Percentiles rank a stretch among this genome's conserved stretches.
Conservation (phyloP, 2,888 invertebrate genomes). For the Tenthredo amoena region DNA sequence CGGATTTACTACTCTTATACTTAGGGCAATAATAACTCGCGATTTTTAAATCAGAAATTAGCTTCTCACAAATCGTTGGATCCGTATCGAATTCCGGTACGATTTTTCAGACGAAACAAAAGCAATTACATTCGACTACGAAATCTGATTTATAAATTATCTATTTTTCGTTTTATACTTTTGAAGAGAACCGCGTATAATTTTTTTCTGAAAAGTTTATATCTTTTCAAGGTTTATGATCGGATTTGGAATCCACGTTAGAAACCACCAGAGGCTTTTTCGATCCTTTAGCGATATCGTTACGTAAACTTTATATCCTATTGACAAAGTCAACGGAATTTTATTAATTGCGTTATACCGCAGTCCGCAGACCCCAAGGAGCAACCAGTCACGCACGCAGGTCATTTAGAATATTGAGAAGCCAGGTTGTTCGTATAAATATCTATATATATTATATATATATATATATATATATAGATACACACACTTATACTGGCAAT, state of each 20-base stretch:
- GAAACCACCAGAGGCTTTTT: neutral
- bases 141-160: too few species aligned
- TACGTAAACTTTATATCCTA: constrained; percentile 18
- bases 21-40: neutral
- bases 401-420: constrained; percentile 47
- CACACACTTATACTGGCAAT: neutral
- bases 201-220: too few species aligned
- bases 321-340: constrained; percentile 43
- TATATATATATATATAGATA: neutral
- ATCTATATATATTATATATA: neutral
- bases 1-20: neutral
- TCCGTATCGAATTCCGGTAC: neutral
- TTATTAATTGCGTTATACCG: constrained; percentile 47
- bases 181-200: too few species aligned
- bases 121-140: neutral
- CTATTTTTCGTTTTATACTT: too few species aligned
- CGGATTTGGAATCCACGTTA: neutral
- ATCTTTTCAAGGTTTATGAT: neutral
- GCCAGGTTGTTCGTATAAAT: neutral
- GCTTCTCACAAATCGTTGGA: constrained; percentile 16
- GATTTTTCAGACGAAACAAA: neutral
- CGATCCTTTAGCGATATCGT: neutral
- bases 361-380: constrained; percentile 2
- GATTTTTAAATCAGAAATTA: neutral
- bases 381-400: constrained; percentile 43